A percentile compares a stretch with the other conserved stretches of the same genome.
Evolutionary conservation across 2,113 vertebrate species (phyloP).

Genomic region (Laticauda colubrina): DNA sequence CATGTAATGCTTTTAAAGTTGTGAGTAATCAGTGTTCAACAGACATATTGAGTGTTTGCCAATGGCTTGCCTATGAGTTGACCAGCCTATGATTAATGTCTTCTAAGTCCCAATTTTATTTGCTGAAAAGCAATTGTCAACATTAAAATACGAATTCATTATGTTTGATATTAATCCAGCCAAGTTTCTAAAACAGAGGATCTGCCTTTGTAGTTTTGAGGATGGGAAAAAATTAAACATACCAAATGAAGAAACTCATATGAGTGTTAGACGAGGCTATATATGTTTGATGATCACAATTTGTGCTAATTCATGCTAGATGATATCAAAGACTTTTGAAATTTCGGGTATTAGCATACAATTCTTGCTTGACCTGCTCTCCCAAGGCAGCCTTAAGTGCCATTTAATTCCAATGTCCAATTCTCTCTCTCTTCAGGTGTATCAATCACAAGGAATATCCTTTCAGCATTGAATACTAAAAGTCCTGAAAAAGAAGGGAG

Average conservation of each 20-base stretch:
- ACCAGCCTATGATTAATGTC: not conserved
- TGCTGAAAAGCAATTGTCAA: not conserved
- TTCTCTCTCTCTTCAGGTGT: conserved; percentile 48
- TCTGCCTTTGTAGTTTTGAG: not conserved
- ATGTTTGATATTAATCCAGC: not conserved
- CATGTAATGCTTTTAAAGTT: not conserved
- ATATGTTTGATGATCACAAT: not conserved
- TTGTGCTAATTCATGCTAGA: not conserved
- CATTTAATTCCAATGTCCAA: not conserved
- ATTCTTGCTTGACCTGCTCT: not conserved
- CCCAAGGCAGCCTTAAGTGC: not conserved
- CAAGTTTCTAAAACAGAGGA: not conserved
- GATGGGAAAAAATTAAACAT: not conserved
- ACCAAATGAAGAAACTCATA: not conserved
- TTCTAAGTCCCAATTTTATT: not conserved
- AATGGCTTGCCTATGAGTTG: not conserved
- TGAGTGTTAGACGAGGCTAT: not conserved
- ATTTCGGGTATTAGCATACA: not conserved
- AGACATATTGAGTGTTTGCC: not conserved
- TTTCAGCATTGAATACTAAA: conserved; percentile 66
- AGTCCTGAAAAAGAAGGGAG: conserved; percentile 29
- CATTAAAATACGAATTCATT: not conserved
- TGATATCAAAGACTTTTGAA: not conserved
- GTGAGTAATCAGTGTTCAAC: not conserved
- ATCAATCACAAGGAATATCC: conserved; percentile 62